Evolutionary conservation across 2,797 vertebrate genomes (phyloP), one percentile per base, ranked within the genome.

Genomic region (Graptemys geographica): DNA sequence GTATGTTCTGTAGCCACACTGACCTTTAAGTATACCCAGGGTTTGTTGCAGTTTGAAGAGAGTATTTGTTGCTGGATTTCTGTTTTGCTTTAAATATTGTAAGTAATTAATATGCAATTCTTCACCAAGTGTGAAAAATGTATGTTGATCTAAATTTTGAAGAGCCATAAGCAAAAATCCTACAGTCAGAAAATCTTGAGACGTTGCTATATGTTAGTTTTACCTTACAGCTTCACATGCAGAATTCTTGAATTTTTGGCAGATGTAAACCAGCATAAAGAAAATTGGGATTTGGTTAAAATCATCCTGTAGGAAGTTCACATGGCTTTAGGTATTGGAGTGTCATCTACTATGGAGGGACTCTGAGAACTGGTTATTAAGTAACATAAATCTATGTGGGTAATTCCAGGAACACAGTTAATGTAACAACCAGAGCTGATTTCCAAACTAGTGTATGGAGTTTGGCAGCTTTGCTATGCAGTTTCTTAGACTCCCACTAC

Each of bases 31-130:
- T 72, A 90, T 81, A 88, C 41, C 4, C 74, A 74, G 28, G 10
- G 41, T 47, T 95, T 92, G 49, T 79, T 72, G n/a, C 37, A 33
- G 41, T 83, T 96, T 92, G 51, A 95, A 53, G 47, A 94, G n/a
- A 15, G 15, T 0, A 11, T 57, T 86, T 93, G 33, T 33, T 79
- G 18, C 28, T 62, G 9, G 7, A 8, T 51, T 91, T 85, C 88
- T 82, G 18, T n/a, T 93, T 89, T 85, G 7, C 69, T 92, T 88
- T 79, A 83, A 69, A 53, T 81, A 41, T 44, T 19, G 5, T 3
- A 15, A 13, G 47, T 44, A 25, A 25, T 89, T 84, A 25, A 55
- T 41, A 0, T 13, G 19, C 52, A 85, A 33, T 13, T 92, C 0
- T 62, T 0, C n/a, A 41, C 79, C 27, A 76, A 86, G 3, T 16